Base-by-base conservation (phyloP, 2,797 vertebrate species). In the Sebastes trivittatus region DNA sequence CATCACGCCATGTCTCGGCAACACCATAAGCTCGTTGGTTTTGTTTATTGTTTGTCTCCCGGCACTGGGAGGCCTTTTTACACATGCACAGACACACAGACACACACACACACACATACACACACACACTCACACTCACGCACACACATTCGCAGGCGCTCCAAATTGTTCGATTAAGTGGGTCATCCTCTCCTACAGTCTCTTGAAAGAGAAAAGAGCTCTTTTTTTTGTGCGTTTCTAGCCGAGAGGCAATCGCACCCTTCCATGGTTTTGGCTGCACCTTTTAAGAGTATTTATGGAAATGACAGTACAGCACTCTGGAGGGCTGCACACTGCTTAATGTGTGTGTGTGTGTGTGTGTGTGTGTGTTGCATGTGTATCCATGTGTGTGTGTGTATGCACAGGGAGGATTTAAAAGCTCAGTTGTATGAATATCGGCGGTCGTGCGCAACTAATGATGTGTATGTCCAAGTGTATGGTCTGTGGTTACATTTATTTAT, bases 161-260 rank as follows among this genome's bases (percentile, higher is more conserved):
- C 93, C 90, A 95, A 95, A 95, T 95, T 93, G 93, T 94, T 93
- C 85, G 89, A 95, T 95, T 95, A 95, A 95, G 92, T 95, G 93
- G 95, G 94, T 95, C 95, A 95, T 94, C 91, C 88, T 94, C 93
- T 94, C 87, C 92, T 90, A 88, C 87, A 89, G 93, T 93, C 91
- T 95, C 90, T 92, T 93, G 91, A 93, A 95, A 95, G 92, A 94
- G 90, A 94, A 94, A 90, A 89, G 82, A 92, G 89, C 78, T 77
- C 87, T n/a, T 52, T 77, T 93, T 83, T 89, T 71, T 89, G 79
- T 90, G 92, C 63, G 68, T 88, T 92, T 93, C 85, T 92, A 78
- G 90, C 94, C 81, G 80, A 87, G 81, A 93, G 92, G 93, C 93
- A 94, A 93, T 92, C 81, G 86, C 88, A 92, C 87, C 86, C 93